These are phyloP conservation scores for Zhengitettix transpicula DNA, from an alignment of 2,888 invertebrate genomes.

Conservation along the genomic window DNA sequence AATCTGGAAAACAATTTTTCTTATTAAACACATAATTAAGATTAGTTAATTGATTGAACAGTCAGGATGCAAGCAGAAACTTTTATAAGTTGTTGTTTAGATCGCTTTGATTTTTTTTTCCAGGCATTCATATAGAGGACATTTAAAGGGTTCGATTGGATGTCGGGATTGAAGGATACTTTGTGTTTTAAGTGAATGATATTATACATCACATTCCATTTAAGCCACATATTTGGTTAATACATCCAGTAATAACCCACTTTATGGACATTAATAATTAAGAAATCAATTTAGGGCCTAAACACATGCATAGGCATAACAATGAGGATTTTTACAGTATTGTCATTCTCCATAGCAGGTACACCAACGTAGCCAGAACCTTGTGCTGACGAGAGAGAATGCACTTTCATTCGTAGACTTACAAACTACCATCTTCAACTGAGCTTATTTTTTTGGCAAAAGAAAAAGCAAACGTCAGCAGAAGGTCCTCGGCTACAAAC, in stretches of 20 bases:
- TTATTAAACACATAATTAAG: conserved; percentile 4
- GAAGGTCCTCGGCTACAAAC: not conserved
- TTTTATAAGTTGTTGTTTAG: conserved; percentile 1
- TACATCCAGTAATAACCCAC: not conserved
- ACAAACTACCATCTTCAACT: too few species aligned
- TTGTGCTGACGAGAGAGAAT: too few species aligned
- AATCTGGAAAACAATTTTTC: conserved; percentile 13
- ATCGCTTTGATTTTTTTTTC: not conserved
- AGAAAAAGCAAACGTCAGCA: too few species aligned
- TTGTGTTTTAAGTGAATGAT: not conserved
- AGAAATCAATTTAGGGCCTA: not conserved
- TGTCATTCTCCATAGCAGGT: not conserved
- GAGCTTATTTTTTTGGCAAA: too few species aligned
- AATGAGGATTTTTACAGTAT: not conserved
- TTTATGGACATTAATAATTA: not conserved
- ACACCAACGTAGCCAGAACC: not conserved
- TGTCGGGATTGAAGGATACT: not conserved
- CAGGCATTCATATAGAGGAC: not conserved
- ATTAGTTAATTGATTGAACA: conserved; percentile 7
- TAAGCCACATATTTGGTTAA: not conserved
- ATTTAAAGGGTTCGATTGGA: conserved; percentile 1
- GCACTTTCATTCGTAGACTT: too few species aligned
- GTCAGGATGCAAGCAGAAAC: conserved; percentile 1
- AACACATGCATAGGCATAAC: not conserved
- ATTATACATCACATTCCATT: conserved; percentile 1